Percentiles rank a stretch among this genome's conserved stretches.
Conservation (phyloP, 2,888 invertebrate species). For the Chrysodeixis includens region DNA sequence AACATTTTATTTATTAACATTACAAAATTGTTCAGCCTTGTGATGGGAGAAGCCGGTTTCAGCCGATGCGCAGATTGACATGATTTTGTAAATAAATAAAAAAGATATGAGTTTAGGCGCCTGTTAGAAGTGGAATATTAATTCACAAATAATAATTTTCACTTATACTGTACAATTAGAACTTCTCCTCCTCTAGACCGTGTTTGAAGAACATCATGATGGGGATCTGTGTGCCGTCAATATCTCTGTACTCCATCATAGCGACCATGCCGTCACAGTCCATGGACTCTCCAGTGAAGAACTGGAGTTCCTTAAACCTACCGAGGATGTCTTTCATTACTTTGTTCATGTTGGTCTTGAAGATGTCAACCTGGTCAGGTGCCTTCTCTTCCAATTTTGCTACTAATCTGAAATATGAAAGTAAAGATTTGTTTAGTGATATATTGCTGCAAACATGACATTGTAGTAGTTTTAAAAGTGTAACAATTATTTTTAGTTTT, state of each 20-base stretch:
- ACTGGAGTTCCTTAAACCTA: constrained; percentile 97
- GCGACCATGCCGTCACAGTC: constrained; percentile 98
- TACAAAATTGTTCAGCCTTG: constrained; percentile 88
- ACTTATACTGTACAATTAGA: constrained; percentile 89
- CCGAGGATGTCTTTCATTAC: constrained; percentile 97
- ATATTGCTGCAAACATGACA: too few species aligned
- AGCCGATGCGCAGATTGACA: constrained; percentile 74
- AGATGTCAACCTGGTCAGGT: constrained; percentile 96
- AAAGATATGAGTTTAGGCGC: constrained; percentile 77
- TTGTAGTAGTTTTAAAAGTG: too few species aligned
- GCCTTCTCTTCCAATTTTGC: constrained; percentile 93
- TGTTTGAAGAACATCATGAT: constrained; percentile 99
- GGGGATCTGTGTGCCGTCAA: constrained; percentile 94
- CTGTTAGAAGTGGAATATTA: constrained; percentile 75
- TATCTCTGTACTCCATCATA: constrained; percentile 97
- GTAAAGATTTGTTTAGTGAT: constrained; percentile 10
- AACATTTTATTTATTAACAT: constrained; percentile 76
- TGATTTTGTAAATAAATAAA: constrained; percentile 87
- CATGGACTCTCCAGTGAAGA: constrained; percentile 97
- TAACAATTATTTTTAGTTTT: too few species aligned
- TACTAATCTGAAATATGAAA: constrained; percentile 92
- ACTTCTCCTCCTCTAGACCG: constrained; percentile 98
- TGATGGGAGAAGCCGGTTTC: constrained; percentile 81
- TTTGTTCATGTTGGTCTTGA: constrained; percentile 97
- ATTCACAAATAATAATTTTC: constrained; percentile 68